Evolutionary conservation across 2,113 vertebrate genomes (phyloP).

Genomic region (Clarias gariepinus): DNA sequence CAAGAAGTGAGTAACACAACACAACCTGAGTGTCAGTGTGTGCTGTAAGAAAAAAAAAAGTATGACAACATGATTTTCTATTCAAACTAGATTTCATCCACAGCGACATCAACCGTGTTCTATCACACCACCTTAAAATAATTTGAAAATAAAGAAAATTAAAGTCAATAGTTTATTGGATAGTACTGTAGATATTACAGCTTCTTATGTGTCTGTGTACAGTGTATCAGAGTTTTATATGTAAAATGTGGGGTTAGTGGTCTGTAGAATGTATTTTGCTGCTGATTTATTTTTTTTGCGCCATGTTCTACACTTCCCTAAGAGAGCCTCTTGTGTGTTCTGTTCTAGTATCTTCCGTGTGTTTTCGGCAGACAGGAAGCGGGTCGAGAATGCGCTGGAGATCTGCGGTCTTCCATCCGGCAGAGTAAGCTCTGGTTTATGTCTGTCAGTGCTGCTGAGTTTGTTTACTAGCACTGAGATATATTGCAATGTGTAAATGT

Average conservation of each 20-base stretch:
- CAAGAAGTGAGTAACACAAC: constrained; percentile 86
- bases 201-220: background rate
- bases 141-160: background rate
- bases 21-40: background rate
- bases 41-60: background rate
- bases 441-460: constrained; percentile 1
- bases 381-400: constrained; percentile 91
- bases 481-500: background rate
- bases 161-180: background rate
- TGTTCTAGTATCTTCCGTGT: constrained; percentile 86
- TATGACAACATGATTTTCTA: background rate
- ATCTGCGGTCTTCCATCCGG: constrained; percentile 92
- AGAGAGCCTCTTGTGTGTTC: constrained; percentile 45
- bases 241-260: background rate
- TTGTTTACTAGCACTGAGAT: constrained; percentile 19
- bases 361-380: constrained; percentile 93
- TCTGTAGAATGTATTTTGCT: too few species aligned
- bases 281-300: background rate
- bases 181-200: background rate
- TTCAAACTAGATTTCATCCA: background rate
- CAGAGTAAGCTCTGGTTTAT: constrained; percentile 78
- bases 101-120: background rate
- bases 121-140: background rate
- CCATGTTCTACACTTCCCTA: background rate
- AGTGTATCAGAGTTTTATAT: background rate